Conservation (phyloP, 64 coral and sea anemone species). For the Hydrozoanthus tunicans region DNA sequence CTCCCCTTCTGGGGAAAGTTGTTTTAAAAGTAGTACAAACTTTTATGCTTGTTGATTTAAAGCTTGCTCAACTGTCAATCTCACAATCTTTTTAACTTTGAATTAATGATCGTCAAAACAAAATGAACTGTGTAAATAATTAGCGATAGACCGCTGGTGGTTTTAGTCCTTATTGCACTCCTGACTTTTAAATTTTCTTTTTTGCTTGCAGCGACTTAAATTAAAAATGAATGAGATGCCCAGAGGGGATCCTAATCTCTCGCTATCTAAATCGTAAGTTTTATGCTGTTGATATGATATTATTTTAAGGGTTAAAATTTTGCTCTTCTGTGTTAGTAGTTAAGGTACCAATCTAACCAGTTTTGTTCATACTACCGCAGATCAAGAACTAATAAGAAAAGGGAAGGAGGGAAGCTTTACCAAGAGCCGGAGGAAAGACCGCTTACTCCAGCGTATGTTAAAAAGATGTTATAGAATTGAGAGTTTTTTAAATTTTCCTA, state of each 20-base stretch:
- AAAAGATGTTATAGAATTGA: neutral
- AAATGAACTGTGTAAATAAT: too few relatives aligned
- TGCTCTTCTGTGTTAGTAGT: neutral
- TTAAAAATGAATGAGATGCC: conserved; percentile 53
- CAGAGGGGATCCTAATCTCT: conserved; percentile 13
- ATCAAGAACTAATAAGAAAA: conserved; percentile 41
- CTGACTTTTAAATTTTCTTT: neutral
- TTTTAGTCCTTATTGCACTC: neutral
- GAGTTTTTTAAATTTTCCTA: neutral
- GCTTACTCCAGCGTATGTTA: conserved; percentile 87
- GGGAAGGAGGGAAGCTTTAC: conserved; percentile 35
- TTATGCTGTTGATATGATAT: neutral
- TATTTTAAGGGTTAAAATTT: neutral
- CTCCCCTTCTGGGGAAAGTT: too few relatives aligned
- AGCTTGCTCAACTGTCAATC: too few relatives aligned
- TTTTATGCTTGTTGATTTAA: too few relatives aligned
- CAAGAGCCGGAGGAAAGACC: conserved; percentile 72
- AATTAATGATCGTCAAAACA: too few relatives aligned
- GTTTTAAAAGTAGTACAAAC: too few relatives aligned
- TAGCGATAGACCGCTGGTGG: neutral
- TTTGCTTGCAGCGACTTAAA: conserved; percentile 19
- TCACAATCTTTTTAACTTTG: too few relatives aligned
- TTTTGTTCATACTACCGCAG: neutral
- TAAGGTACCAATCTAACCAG: neutral
- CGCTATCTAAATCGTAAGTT: conserved; percentile 37